Conservation (phyloP, 1,140 invertebrate species). For the Copidosoma floridanum region DNA sequence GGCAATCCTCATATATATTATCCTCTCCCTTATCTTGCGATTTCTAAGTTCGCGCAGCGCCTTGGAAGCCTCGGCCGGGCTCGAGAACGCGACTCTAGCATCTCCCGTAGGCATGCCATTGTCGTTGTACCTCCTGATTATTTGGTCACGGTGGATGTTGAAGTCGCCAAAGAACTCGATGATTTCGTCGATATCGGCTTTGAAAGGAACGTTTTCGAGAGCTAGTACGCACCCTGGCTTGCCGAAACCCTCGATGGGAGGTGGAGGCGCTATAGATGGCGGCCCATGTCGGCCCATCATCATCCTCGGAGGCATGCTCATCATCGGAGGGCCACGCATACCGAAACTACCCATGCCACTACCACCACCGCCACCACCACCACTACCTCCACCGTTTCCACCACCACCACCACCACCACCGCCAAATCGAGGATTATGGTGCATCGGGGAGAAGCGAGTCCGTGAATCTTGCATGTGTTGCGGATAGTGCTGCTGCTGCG, state of each 20-base stretch:
- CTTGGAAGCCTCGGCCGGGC: slow-evolving; percentile 71
- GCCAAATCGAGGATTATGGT: slow-evolving; percentile 43
- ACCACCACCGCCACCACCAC: slow-evolving; percentile 30
- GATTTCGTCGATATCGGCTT: slow-evolving; percentile 83
- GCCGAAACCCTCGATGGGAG: slow-evolving; percentile 64
- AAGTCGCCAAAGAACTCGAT: slow-evolving; percentile 81
- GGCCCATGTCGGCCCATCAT: slow-evolving; percentile 15
- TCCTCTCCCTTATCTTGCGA: slow-evolving; percentile 59
- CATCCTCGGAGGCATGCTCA: not conserved
- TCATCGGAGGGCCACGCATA: slow-evolving; percentile 34
- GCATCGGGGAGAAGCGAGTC: slow-evolving; percentile 44
- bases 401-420: slow-evolving; percentile 29
- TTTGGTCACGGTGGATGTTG: slow-evolving; percentile 70
- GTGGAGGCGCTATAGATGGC: slow-evolving; percentile 34
- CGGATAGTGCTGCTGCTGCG: slow-evolving; percentile 24
- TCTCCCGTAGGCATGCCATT: slow-evolving; percentile 84
- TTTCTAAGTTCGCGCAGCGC: slow-evolving; percentile 65
- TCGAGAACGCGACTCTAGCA: slow-evolving; percentile 78
- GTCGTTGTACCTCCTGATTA: slow-evolving; percentile 81
- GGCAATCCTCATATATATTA: slow-evolving; percentile 58
- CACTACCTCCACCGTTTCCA: slow-evolving; percentile 23
- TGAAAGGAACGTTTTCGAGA: slow-evolving; percentile 83
- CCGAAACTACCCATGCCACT: slow-evolving; percentile 19
- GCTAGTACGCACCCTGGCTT: slow-evolving; percentile 79
- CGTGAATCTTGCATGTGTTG: slow-evolving; percentile 41